Conservation (phyloP, 2,113 vertebrate genomes). For the Centropus unirufus region DNA sequence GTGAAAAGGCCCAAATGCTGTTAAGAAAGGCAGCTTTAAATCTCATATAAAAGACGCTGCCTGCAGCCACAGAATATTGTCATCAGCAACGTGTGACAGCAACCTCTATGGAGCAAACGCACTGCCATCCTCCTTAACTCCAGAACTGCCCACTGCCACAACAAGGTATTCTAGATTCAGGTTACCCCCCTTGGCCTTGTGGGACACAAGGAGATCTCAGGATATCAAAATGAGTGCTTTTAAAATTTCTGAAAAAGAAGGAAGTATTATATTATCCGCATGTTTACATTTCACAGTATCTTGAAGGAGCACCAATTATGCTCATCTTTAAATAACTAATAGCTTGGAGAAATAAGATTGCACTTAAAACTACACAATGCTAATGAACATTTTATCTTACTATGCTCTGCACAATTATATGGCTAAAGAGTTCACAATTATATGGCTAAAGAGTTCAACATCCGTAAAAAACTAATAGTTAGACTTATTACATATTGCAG, state of each 20-base stretch:
- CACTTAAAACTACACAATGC: not conserved
- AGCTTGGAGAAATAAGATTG: not conserved
- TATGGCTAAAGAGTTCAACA: not conserved
- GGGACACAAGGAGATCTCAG: not conserved
- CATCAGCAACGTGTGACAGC: not conserved
- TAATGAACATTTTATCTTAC: not conserved
- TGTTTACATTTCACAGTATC: not conserved
- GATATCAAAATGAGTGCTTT: not conserved
- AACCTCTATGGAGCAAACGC: not conserved
- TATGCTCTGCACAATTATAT: not conserved
- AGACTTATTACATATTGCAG: not conserved
- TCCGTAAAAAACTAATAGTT: not conserved
- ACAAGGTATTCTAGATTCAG: not conserved
- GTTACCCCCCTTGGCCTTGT: not conserved
- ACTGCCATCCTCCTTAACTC: not conserved
- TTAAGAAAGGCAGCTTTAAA: not conserved
- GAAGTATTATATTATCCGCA: not conserved
- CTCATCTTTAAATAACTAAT: not conserved
- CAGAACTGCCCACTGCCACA: not conserved
- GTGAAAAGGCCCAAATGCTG: not conserved
- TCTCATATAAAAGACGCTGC: not conserved
- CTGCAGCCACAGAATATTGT: not conserved
- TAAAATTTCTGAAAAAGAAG: not conserved
- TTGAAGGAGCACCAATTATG: not conserved
- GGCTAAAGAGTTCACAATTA: too few species aligned